Conservation (phyloP, 2,113 vertebrate species). For the Cavia aperea region DNA sequence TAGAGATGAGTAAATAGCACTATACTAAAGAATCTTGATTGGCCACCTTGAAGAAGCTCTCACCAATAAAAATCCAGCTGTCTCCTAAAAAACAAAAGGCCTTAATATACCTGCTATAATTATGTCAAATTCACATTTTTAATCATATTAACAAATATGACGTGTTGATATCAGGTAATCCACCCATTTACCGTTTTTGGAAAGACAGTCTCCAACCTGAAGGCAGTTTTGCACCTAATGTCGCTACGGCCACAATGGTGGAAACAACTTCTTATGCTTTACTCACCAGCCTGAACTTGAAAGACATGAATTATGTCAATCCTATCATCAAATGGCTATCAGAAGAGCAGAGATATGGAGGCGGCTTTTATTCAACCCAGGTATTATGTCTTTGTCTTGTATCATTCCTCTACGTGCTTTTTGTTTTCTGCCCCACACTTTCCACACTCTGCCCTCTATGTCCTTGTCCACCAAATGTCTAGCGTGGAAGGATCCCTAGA, state of each 20-base stretch:
- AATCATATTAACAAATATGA: neutral
- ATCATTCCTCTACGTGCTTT: neutral
- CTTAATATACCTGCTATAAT: neutral
- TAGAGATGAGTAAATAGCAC: neutral
- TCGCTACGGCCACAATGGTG: slow-evolving; percentile 79
- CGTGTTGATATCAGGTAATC: slow-evolving; percentile 74
- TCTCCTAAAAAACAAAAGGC: neutral
- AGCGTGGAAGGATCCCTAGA: neutral
- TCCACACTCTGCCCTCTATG: neutral
- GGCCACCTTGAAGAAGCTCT: neutral
- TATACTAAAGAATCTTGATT: neutral
- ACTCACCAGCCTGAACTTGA: slow-evolving; percentile 79
- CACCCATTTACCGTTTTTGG: slow-evolving; percentile 84
- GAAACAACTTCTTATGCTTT: slow-evolving; percentile 89
- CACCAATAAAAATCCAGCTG: neutral
- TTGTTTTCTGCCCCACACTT: neutral
- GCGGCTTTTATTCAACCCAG: slow-evolving; percentile 88
- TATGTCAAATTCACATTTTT: neutral
- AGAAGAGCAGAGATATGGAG: slow-evolving; percentile 87
- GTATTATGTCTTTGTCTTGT: slow-evolving; percentile 68
- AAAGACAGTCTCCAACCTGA: slow-evolving; percentile 67
- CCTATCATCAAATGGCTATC: slow-evolving; percentile 89
- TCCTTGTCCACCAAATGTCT: neutral
- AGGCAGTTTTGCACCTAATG: slow-evolving; percentile 70
- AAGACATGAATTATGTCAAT: slow-evolving; percentile 78